These are phyloP conservation scores for Columba guinea DNA, from an alignment of 2,797 vertebrate genomes.

Conservation along the genomic window DNA sequence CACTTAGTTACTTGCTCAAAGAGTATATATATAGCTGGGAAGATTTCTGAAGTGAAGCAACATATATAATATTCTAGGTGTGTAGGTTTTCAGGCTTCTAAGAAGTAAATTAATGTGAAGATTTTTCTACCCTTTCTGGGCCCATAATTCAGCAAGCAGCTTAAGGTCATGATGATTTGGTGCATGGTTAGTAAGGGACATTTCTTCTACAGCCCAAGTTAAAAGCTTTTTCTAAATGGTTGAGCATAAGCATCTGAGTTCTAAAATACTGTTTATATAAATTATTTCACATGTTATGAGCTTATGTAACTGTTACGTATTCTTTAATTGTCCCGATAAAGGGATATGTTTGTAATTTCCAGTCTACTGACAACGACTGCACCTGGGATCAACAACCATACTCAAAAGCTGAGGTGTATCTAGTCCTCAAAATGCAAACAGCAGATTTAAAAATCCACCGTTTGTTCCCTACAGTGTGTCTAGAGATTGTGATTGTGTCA, in stretches of 20 bases:
- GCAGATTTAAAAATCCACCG: neutral
- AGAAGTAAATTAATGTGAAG: conserved; percentile 7
- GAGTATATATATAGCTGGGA: neutral
- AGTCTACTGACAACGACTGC: neutral
- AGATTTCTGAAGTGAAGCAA: neutral
- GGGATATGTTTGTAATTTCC: neutral
- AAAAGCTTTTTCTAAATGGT: neutral
- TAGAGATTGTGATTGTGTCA: neutral
- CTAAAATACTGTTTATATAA: neutral
- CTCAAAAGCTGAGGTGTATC: neutral
- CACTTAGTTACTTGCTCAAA: neutral
- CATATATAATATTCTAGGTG: neutral
- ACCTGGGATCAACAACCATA: neutral
- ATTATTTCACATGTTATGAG: neutral
- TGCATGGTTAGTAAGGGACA: neutral
- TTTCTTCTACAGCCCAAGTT: neutral
- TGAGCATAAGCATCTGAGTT: neutral
- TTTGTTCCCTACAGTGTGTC: neutral
- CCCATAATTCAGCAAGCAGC: neutral
- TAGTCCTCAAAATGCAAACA: neutral
- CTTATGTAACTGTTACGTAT: neutral
- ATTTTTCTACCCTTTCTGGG: neutral
- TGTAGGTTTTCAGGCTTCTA: neutral
- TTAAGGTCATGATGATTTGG: neutral
- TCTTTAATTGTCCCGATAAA: neutral